Conservation (phyloP, 2,113 vertebrate genomes). For the Lampris incognitus region DNA sequence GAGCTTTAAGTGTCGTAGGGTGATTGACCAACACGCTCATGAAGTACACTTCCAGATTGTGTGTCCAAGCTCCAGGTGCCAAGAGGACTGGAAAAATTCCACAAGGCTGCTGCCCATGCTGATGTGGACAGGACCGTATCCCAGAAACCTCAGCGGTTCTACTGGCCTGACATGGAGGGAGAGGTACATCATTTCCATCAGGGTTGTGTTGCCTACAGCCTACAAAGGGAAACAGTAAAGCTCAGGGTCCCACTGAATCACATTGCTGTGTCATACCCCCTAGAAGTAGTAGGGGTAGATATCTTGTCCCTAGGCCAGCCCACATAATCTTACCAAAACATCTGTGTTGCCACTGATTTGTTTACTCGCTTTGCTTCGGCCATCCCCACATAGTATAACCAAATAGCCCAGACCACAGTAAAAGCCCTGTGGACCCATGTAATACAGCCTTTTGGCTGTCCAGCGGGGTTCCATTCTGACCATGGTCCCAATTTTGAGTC, state of each 20-base stretch:
- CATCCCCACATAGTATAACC: not conserved
- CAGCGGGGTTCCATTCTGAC: not conserved
- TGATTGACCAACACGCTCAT: too few relatives aligned
- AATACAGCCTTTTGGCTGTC: constrained; percentile 2
- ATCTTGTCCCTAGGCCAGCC: not conserved
- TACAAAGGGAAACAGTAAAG: not conserved
- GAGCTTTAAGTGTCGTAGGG: too few relatives aligned
- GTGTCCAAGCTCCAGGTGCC: too few relatives aligned
- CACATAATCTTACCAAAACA: not conserved
- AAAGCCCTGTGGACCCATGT: not conserved
- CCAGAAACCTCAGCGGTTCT: too few relatives aligned
- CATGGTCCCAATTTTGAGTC: constrained; percentile 12
- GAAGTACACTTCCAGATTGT: too few relatives aligned
- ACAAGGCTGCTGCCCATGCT: too few relatives aligned
- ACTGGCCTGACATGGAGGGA: too few relatives aligned
- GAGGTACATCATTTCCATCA: too few relatives aligned
- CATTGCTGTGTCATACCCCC: not conserved
- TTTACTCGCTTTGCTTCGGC: not conserved
- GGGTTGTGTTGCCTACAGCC: too few relatives aligned
- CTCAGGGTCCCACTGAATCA: not conserved
- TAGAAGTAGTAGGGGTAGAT: not conserved
- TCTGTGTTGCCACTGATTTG: not conserved
- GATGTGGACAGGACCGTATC: too few relatives aligned
- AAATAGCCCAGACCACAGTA: constrained; percentile 8
- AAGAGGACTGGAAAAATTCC: too few relatives aligned